Evolutionary conservation across 1,140 invertebrate genomes (phyloP).

Genomic region (Brachionus rotundiformis): DNA sequence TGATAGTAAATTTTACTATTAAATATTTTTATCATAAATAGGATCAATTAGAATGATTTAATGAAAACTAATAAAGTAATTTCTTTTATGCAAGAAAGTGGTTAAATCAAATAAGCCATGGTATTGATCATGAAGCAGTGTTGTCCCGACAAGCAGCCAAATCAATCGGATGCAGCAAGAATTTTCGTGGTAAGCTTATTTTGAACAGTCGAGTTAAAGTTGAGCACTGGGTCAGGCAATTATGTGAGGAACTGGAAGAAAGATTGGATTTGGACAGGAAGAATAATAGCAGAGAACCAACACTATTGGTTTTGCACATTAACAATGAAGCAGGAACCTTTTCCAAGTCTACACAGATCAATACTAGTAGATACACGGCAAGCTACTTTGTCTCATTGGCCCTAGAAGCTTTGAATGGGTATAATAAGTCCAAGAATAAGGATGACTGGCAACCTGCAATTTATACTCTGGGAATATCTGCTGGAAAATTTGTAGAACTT

Average conservation of each 20-base stretch:
- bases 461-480: conserved; percentile 35
- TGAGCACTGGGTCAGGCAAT: conserved; percentile 74
- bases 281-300: conserved; percentile 40
- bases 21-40: no score
- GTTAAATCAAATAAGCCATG: conserved; percentile 82
- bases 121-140: conserved; percentile 83
- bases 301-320: conserved; percentile 8
- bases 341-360: conserved; percentile 33
- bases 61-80: no score
- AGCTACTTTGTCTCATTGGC: neutral
- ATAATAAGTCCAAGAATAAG: conserved; percentile 38
- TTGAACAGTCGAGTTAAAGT: conserved; percentile 63
- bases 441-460: conserved; percentile 25
- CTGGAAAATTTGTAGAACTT: conserved; percentile 17
- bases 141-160: conserved; percentile 79
- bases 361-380: neutral
- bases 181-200: conserved; percentile 78
- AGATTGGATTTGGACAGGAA: conserved; percentile 76
- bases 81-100: conserved; percentile 65
- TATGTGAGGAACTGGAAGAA: conserved; percentile 79
- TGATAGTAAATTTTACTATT: neutral
- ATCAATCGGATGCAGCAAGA: conserved; percentile 92
- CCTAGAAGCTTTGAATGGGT: conserved; percentile 6
- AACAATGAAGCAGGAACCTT: conserved; percentile 44
- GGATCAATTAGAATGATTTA: no score